phyloP scores from a whole-genome alignment of 1,140 invertebrate species.

The Elymnias hypermnestra region DNA sequence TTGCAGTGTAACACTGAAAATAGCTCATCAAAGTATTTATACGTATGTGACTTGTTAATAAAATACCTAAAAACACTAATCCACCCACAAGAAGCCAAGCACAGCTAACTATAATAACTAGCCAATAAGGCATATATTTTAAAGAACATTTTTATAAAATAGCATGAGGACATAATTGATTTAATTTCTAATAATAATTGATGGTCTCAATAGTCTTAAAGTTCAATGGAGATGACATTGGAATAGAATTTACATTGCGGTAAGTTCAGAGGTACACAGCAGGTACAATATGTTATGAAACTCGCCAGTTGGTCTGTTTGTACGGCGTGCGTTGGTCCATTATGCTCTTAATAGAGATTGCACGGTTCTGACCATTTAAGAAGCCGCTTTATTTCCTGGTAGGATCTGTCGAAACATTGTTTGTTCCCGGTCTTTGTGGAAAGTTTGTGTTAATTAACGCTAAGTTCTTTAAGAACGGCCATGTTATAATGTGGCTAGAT shows the following conservation, averaged over 20 bases:
- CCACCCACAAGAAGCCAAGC: too few species aligned
- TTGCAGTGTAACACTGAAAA: too few species aligned
- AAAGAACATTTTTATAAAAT: too few species aligned
- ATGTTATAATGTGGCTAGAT: background rate
- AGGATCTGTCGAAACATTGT: constrained; percentile 16
- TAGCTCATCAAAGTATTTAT: too few species aligned
- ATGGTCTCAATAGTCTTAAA: background rate
- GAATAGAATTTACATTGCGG: constrained; percentile 14
- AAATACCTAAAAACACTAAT: too few species aligned
- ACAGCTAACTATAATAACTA: too few species aligned
- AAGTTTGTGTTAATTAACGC: background rate
- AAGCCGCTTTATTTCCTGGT: constrained; percentile 20
- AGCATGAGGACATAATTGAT: too few species aligned
- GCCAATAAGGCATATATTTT: too few species aligned
- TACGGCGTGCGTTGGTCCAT: constrained; percentile 14
- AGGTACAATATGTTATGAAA: constrained; percentile 1
- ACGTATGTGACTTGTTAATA: too few species aligned
- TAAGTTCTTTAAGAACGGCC: background rate
- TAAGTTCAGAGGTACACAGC: constrained; percentile 13
- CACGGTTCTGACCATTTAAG: constrained; percentile 20
- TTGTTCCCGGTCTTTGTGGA: constrained; percentile 7
- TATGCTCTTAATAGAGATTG: constrained; percentile 21
- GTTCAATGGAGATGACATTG: constrained; percentile 4
- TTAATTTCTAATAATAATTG: constrained; percentile 4
- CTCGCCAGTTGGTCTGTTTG: constrained; percentile 13